Evolutionary conservation across 2,888 invertebrate species (phyloP), one percentile per base, ranked within the genome.

Genomic region (Apamea anceps): DNA sequence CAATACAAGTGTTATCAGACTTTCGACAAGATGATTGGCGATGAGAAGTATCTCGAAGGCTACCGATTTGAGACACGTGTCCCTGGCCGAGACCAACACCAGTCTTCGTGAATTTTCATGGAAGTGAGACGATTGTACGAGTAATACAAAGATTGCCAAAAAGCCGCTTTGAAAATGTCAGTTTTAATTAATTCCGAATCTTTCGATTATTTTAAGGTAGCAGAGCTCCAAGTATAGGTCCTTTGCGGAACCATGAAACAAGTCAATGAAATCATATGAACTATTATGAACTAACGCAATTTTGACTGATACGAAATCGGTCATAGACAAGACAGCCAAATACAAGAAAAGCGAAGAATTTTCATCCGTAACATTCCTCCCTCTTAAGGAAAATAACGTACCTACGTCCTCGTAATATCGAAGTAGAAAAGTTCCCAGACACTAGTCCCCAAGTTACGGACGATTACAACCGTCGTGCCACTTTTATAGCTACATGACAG

Each of bases 401-500:
- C 48, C 42, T 42, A 37, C 21, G 21, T 65, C 37, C 25, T 57
- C 37, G 71, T 74, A 80, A 86, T 80, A 72, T 71, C 75, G 80
- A 78, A 77, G 78, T 48, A 76, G 74, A 79, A 80, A 85, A 79
- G 73, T 80, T 89, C 74, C 71, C 63, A 74, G 73, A 70, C 57
- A 54, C 65, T 48, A 79, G 60, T 74, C 37, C 63, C 54, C 71
- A 77, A 87, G 80, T 83, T 80, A 83, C 62, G 77, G 75, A 74
- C 85, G 80, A 83, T 79, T 87, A 87, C 87, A 74, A 82, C 42
- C 75, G 67, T 37, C 77, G 60, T 28, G 28, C 73, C 77, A 81
- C 72, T 87, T 85, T 88, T 85, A 85, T 72, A 72, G 76, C 80
- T 72, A 77, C 82, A 87, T 45, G 79, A 70, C 80, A 79, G 74